Conservation (phyloP, 2,113 vertebrate species). For the Phodopus roborovskii region DNA sequence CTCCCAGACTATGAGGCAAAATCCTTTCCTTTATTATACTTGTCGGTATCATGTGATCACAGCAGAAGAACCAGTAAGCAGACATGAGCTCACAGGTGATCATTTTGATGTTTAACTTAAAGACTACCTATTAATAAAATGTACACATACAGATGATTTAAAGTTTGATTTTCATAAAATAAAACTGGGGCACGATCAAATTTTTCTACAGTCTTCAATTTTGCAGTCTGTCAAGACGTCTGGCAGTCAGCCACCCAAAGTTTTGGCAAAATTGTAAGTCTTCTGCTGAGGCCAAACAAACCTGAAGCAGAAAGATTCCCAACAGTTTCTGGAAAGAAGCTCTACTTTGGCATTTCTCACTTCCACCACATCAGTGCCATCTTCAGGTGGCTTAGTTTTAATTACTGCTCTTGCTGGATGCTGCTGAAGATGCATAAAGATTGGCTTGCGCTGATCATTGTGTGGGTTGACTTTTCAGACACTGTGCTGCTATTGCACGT, state of each 20-base stretch:
- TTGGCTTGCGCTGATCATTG: not conserved
- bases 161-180: conserved; percentile 24
- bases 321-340: not conserved
- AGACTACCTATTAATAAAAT: not conserved
- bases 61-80: not conserved
- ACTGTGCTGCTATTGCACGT: too few relatives aligned
- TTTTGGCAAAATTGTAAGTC: not conserved
- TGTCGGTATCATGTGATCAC: too few relatives aligned
- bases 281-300: not conserved
- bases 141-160: not conserved
- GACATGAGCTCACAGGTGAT: not conserved
- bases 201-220: not conserved
- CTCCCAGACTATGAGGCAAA: not conserved
- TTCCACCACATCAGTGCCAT: fast-evolving
- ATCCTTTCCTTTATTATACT: not conserved
- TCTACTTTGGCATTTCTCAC: fast-evolving
- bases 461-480: not conserved
- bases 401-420: not conserved
- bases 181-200: not conserved
- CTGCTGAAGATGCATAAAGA: not conserved
- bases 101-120: not conserved
- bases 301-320: not conserved
- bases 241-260: not conserved
- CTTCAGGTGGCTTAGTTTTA: not conserved
- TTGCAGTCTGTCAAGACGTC: not conserved